Percentiles rank a stretch among this genome's conserved stretches.
Evolutionary conservation across 2,113 vertebrate genomes (phyloP).

Genomic region (Zeus faber): DNA sequence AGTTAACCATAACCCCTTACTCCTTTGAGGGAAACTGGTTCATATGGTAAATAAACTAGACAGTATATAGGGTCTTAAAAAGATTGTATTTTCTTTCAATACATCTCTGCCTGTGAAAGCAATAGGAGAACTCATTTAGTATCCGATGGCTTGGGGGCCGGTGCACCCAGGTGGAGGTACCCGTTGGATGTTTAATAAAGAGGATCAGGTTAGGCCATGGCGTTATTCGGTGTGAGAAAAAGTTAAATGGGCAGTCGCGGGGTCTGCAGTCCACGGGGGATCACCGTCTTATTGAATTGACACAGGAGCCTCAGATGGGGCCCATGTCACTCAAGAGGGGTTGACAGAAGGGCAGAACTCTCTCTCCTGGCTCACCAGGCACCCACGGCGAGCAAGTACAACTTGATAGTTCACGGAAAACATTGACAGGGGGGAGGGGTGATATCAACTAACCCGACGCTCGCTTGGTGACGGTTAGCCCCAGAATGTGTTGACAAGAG

Average conservation of each 20-base stretch:
- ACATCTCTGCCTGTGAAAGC: not conserved
- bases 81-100: not conserved
- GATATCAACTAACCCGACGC: slow-evolving; percentile 38
- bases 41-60: too few relatives aligned
- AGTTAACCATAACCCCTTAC: too few relatives aligned
- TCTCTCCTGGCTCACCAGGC: slow-evolving; percentile 27
- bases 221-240: slow-evolving; percentile 34
- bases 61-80: too few relatives aligned
- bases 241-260: slow-evolving; percentile 33
- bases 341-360: slow-evolving; percentile 32
- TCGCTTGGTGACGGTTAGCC: slow-evolving; percentile 11
- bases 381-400: slow-evolving; percentile 49
- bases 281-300: slow-evolving; percentile 33
- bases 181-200: slow-evolving; percentile 21
- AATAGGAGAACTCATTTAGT: not conserved
- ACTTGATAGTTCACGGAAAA: slow-evolving; percentile 48
- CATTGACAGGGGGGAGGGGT: slow-evolving; percentile 29
- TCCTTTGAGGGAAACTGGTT: too few relatives aligned
- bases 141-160: not conserved
- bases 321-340: slow-evolving; percentile 15
- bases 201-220: slow-evolving; percentile 21
- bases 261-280: slow-evolving; percentile 15
- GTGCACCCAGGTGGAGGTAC: not conserved
- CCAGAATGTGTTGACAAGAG: slow-evolving; percentile 34
- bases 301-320: slow-evolving; percentile 23